These are phyloP conservation scores for Antechinus flavipes DNA, from an alignment of 2,113 vertebrate species.

Conservation along the genomic window DNA sequence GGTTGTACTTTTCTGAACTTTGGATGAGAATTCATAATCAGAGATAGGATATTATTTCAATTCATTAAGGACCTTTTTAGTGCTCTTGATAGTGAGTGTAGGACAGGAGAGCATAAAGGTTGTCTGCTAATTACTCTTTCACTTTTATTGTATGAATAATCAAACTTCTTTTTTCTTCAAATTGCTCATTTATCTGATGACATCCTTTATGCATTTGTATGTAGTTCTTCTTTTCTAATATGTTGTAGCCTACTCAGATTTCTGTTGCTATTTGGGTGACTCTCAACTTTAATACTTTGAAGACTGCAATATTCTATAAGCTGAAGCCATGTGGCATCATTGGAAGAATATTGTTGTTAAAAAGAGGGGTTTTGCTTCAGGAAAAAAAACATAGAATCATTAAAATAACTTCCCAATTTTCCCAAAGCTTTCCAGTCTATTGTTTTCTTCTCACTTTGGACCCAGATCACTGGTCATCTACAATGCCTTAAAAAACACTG, in stretches of 20 bases:
- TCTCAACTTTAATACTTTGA: too few relatives aligned
- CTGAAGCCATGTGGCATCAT: background rate
- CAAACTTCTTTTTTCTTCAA: too few relatives aligned
- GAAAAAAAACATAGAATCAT: background rate
- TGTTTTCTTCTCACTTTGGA: too few relatives aligned
- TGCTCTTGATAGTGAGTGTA: too few relatives aligned
- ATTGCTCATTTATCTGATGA: too few relatives aligned
- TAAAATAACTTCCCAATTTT: background rate
- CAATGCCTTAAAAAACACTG: background rate
- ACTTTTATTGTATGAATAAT: too few relatives aligned
- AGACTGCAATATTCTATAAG: background rate
- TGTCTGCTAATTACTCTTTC: too few relatives aligned
- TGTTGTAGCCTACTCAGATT: too few relatives aligned
- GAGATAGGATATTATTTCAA: background rate
- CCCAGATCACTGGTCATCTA: background rate
- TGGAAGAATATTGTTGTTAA: background rate
- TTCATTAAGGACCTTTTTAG: background rate
- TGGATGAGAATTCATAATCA: background rate
- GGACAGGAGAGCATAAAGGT: too few relatives aligned
- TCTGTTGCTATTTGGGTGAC: too few relatives aligned
- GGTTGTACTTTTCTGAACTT: background rate
- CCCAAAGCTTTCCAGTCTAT: background rate
- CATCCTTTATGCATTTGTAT: too few relatives aligned
- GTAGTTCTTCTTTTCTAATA: too few relatives aligned
- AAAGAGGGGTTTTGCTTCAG: background rate